Base-by-base conservation (phyloP, 1,140 invertebrate genomes). In the Hermetia illucens region DNA sequence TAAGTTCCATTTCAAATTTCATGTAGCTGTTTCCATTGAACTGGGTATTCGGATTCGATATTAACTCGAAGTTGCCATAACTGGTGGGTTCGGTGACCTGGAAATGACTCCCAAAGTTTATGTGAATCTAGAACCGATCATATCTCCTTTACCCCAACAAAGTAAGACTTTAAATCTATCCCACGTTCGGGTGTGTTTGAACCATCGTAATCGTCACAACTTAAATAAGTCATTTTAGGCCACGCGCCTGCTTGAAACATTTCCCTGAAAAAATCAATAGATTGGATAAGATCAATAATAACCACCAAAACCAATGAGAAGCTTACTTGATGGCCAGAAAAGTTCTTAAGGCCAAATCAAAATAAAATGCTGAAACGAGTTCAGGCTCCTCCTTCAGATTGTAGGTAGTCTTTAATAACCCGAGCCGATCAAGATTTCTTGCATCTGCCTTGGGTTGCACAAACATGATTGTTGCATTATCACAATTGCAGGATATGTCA, bases 351-450 rank as follows among this genome's bases (percentile, higher is more conserved):
- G 78, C 71, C 16, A 91, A 52, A 55, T 93, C 88, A 59, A 87
- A 91, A 53, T 89, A 88, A 55, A 92, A 90, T 0, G 81, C 77
- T 5, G 84, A 77, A 3, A 76, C 71, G 34, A 83, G 72, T 53
- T 76, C 72, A 3, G 79, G 78, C 44, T 74, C 69, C 17, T 71
- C 70, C 41, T 73, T 77, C 44, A 82, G 66, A 43, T 75, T 74
- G 50, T 72, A 80, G 0, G 74, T 74, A 2, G 71, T 75, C 44
- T 68, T 69, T n/a, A 83, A 70, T 36, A 72, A 66, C n/a, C 69
- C 70, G 29, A 77, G 53, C 24, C 72, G 68, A 51, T 77, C 74
- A 44, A 69, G 67, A 54, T 63, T 71, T 36, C 62, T 58, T 6
- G 68, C 63, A 47, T 72, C 72, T 5, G 71, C 68, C 38, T 74